A percentile compares a stretch with the other conserved stretches of the same genome.
Evolutionary conservation across 2,888 invertebrate genomes (phyloP).

Genomic region (Rhagophthalmus giganteus): DNA sequence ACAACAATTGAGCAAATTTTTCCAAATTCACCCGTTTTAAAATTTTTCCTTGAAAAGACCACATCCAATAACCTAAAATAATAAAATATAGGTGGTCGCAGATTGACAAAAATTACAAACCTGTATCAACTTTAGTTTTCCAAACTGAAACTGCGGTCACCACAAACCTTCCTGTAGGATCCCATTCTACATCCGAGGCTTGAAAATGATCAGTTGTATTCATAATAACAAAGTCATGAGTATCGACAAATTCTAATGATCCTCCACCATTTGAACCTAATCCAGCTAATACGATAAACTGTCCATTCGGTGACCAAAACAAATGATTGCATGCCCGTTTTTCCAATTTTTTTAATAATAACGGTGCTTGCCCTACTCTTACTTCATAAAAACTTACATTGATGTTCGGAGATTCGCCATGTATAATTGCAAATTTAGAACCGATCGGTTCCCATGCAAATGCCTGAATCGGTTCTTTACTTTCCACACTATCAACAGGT

Average conservation of each 20-base stretch:
- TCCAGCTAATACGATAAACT: slow-evolving; percentile 93
- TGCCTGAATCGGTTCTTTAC: slow-evolving; percentile 88
- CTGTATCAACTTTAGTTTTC: slow-evolving; percentile 86
- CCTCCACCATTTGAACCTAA: slow-evolving; percentile 85
- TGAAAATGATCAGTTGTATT: slow-evolving; percentile 90
- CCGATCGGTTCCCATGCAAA: slow-evolving; percentile 99
- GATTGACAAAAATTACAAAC: slow-evolving; percentile 39
- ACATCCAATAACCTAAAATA: slow-evolving; percentile 85
- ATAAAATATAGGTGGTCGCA: neutral
- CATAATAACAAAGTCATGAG: slow-evolving; percentile 94
- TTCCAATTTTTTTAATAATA: slow-evolving; percentile 83
- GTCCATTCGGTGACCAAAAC: slow-evolving; percentile 96
- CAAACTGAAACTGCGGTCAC: slow-evolving; percentile 93
- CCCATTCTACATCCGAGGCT: slow-evolving; percentile 97
- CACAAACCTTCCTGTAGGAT: slow-evolving; percentile 97
- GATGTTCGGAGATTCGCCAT: slow-evolving; percentile 85
- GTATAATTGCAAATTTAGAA: slow-evolving; percentile 94
- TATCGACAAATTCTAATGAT: slow-evolving; percentile 92
- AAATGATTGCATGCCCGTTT: slow-evolving; percentile 87
- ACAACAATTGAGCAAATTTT: slow-evolving; percentile 90
- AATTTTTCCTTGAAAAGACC: slow-evolving; percentile 91
- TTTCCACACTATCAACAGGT: slow-evolving; percentile 96
- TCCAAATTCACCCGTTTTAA: slow-evolving; percentile 84
- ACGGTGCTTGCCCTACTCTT: slow-evolving; percentile 87
- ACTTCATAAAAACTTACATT: slow-evolving; percentile 92